phyloP scores from a whole-genome alignment of 2,113 vertebrate genomes.

The Pachycephala philippinensis region DNA sequence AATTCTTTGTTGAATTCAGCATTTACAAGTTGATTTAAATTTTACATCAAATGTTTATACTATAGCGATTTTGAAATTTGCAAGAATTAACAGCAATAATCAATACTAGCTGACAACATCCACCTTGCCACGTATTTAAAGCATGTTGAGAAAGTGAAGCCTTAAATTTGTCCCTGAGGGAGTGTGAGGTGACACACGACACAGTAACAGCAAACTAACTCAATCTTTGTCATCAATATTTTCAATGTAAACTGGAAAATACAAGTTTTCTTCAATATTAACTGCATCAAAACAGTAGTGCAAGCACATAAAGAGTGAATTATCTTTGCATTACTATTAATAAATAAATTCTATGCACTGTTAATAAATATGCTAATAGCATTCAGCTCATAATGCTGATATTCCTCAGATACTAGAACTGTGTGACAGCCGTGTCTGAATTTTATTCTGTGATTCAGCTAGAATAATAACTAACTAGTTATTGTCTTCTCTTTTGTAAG shows the following conservation, averaged over 20 bases:
- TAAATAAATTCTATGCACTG: not conserved
- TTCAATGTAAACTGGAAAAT: constrained; percentile 2
- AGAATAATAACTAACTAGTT: constrained; percentile 35
- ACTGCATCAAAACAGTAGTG: not conserved
- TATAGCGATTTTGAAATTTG: not conserved
- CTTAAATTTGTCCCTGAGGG: constrained; percentile 22
- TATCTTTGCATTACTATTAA: constrained; percentile 10
- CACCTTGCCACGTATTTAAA: not conserved
- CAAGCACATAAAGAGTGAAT: not conserved
- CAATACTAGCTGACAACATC: not conserved
- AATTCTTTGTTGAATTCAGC: not conserved
- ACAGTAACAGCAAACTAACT: not conserved
- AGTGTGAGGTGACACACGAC: not conserved
- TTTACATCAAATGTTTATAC: not conserved
- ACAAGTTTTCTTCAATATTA: not conserved
- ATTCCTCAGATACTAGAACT: constrained; percentile 6
- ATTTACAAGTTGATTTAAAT: not conserved
- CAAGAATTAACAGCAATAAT: not conserved
- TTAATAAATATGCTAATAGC: constrained; percentile 34
- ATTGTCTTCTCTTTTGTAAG: constrained; percentile 8
- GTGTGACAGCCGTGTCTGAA: constrained; percentile 7
- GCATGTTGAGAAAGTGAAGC: not conserved
- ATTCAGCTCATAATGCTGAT: constrained; percentile 13
- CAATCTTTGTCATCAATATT: not conserved
- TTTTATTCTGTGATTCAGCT: constrained; percentile 18